phyloP scores from a whole-genome alignment of 1,140 invertebrate genomes.

The Solen grandis region DNA sequence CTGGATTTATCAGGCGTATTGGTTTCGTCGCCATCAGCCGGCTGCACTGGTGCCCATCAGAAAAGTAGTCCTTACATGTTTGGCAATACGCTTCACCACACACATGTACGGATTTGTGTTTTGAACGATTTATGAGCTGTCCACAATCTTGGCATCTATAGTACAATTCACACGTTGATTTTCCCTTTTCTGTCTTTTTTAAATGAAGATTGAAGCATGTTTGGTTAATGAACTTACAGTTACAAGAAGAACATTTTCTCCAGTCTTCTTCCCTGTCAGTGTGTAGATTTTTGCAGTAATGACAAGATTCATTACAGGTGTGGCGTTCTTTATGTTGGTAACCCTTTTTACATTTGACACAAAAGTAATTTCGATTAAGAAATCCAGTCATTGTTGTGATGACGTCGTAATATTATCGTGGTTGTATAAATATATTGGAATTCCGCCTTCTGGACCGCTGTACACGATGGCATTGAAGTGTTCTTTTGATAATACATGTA shows the following conservation, averaged over 20 bases:
- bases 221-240: too few species aligned
- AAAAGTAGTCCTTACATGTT: constrained; percentile 45
- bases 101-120: too few species aligned
- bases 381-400: constrained; percentile 36
- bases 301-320: background rate
- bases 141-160: too few species aligned
- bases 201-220: too few species aligned
- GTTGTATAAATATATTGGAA: constrained; percentile 41
- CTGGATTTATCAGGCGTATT: too few species aligned
- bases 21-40: too few species aligned
- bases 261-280: background rate
- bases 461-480: constrained; percentile 52
- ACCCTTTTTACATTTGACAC: background rate
- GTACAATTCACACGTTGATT: too few species aligned
- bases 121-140: too few species aligned
- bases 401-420: constrained; percentile 43
- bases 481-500: constrained; percentile 53
- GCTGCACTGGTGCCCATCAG: constrained; percentile 42
- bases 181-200: too few species aligned
- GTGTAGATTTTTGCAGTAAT: background rate
- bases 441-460: constrained; percentile 34
- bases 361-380: background rate
- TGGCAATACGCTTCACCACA: constrained; percentile 49
- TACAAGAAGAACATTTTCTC: too few species aligned
- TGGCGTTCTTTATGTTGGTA: background rate